Conservation (phyloP, 2,113 vertebrate genomes). For the Andinoacara biseriatus region DNA sequence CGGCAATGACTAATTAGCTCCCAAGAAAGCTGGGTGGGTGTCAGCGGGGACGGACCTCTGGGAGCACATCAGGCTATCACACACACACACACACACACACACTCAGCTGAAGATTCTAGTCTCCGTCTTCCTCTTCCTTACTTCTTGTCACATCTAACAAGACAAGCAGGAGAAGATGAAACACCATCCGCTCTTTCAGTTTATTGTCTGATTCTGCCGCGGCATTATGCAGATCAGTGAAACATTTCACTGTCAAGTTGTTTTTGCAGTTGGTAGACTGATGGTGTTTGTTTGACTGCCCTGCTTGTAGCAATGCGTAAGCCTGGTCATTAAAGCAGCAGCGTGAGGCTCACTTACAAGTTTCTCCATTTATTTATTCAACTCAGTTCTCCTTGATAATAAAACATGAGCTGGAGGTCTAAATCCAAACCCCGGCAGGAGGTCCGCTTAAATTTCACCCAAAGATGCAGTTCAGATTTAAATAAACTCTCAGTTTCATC, state of each 20-base stretch:
- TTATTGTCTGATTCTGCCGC: not conserved
- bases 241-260: not conserved
- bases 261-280: not conserved
- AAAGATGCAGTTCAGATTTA: not conserved
- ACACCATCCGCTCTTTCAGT: not conserved
- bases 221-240: slow-evolving; percentile 11
- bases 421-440: not conserved
- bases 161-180: slow-evolving; percentile 26
- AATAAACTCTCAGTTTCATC: not conserved
- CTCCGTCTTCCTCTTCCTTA: not conserved
- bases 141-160: slow-evolving; percentile 43
- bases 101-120: not conserved
- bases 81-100: slow-evolving; percentile 12
- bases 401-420: slow-evolving; percentile 2
- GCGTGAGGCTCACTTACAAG: not conserved
- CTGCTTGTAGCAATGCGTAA: not conserved
- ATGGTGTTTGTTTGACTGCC: not conserved
- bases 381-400: not conserved
- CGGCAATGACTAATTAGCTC: slow-evolving; percentile 66
- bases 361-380: not conserved
- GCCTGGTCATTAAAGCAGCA: not conserved
- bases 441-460: too few relatives aligned
- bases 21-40: slow-evolving; percentile 48
- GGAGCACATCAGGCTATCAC: not conserved
- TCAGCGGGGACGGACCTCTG: slow-evolving; percentile 31